Percentiles rank a stretch among this genome's conserved stretches.
Conservation (phyloP, 1,140 invertebrate genomes). For the Drosophila takahashii region DNA sequence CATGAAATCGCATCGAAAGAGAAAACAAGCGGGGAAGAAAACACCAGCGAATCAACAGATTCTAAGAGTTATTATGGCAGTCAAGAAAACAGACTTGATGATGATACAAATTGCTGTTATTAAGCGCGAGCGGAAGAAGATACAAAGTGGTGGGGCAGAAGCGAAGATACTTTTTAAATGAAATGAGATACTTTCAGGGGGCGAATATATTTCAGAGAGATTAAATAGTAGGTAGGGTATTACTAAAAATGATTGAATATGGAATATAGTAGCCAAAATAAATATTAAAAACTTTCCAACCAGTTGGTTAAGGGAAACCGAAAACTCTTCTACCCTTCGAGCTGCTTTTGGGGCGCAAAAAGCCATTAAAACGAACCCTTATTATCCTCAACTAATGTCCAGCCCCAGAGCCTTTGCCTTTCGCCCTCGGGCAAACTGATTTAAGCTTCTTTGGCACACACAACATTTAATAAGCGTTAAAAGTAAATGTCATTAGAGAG, state of each 20-base stretch:
- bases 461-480: conserved; percentile 80
- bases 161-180: conserved; percentile 32
- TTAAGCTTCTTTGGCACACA: conserved; percentile 62
- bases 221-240: not conserved
- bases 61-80: conserved; percentile 72
- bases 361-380: conserved; percentile 54
- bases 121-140: conserved; percentile 26
- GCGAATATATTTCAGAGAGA: not conserved
- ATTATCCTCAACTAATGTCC: conserved; percentile 54
- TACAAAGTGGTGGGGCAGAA: not conserved
- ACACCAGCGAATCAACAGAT: conserved; percentile 59
- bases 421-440: conserved; percentile 55
- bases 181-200: conserved; percentile 18
- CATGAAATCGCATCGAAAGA: conserved; percentile 76
- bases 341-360: conserved; percentile 18
- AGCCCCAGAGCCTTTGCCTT: conserved; percentile 19
- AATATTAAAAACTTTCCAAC: not conserved
- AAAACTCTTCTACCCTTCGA: conserved; percentile 23
- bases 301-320: conserved; percentile 5
- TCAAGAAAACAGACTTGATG: conserved; percentile 47
- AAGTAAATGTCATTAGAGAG: conserved; percentile 79
- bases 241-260: not conserved
- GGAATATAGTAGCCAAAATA: not conserved
- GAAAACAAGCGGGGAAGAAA: conserved; percentile 35
- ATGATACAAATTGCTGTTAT: conserved; percentile 78